Evolutionary conservation across 1,140 invertebrate species (phyloP), one percentile per base, ranked within the genome.

Genomic region (Hestina assimilis): DNA sequence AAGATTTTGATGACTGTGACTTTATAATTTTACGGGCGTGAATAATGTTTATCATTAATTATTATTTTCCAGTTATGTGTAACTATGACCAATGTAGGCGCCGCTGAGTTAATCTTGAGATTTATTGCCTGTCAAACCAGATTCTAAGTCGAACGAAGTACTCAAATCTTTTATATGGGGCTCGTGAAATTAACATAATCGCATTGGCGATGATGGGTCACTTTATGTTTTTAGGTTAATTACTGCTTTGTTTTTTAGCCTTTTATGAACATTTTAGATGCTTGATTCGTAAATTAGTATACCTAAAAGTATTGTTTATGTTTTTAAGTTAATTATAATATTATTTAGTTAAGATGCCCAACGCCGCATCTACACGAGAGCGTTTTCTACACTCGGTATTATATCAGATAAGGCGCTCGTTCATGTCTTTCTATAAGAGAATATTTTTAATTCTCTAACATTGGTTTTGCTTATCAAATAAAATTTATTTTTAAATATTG

Each of bases 61-160:
- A 71, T 47, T 53, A 52, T 58, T 62, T 66, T 68, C 66, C 51
- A 63, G 57, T 65, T 61, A 62, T 59, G 63, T 53, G 50, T 59
- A 64, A 58, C 64, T 67, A 63, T 64, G 61, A 58, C 54, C 56
- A 47, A 63, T 43, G 59, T 47, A 63, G 69, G 72, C 72, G 72
- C 72, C 70, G 57, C 17, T 14, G 40, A 35, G 54, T 43, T 72
- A 69, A 72, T 72, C 69, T 65, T 26, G 20, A 61, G 60, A 72
- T 68, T 69, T 72, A 69, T 71, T 35, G 54, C 47, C 53, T 52
- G 59, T 50, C 58, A 51, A 50, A 40, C 48, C 31, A 52, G 42
- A 59, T 57, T 57, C 35, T 52, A 15, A 35, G 21, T 33, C 28
- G 56, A 41, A 17, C 21, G 23, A 43, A 24, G 31, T 29, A 24